phyloP scores from a whole-genome alignment of 2,113 vertebrate species.

The Sturnus vulgaris region DNA sequence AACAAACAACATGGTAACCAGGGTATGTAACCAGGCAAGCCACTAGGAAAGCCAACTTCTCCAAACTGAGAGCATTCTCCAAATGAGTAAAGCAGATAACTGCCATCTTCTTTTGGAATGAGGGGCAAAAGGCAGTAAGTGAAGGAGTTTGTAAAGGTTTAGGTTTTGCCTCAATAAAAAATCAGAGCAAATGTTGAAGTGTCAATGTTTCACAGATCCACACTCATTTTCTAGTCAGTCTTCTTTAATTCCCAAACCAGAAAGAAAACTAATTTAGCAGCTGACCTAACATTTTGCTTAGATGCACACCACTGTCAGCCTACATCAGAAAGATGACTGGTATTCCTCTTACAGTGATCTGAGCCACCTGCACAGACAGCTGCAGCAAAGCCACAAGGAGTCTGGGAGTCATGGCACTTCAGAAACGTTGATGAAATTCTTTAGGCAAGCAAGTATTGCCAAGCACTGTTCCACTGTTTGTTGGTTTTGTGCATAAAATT shows the following conservation, averaged over 20 bases:
- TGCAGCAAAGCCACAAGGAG: neutral
- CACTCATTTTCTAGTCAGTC: neutral
- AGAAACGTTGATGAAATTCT: neutral
- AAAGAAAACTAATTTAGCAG: neutral
- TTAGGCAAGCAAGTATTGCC: neutral
- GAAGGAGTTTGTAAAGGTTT: neutral
- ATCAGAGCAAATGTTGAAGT: neutral
- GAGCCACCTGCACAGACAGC: neutral
- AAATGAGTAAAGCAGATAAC: neutral
- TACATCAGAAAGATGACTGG: neutral
- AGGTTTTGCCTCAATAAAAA: neutral
- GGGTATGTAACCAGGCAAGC: neutral
- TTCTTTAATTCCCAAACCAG: neutral
- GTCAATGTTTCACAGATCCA: neutral
- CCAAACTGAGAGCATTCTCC: neutral
- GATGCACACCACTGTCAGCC: neutral
- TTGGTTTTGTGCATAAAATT: neutral
- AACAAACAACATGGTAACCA: neutral
- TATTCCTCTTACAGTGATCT: neutral
- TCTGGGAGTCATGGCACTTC: neutral
- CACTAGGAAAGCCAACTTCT: neutral
- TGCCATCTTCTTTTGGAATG: neutral
- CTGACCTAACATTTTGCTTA: neutral
- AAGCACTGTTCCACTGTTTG: neutral
- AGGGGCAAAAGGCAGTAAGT: neutral